phyloP scores from a whole-genome alignment of 2,113 vertebrate genomes.

The Cyanoramphus novaezelandiae region DNA sequence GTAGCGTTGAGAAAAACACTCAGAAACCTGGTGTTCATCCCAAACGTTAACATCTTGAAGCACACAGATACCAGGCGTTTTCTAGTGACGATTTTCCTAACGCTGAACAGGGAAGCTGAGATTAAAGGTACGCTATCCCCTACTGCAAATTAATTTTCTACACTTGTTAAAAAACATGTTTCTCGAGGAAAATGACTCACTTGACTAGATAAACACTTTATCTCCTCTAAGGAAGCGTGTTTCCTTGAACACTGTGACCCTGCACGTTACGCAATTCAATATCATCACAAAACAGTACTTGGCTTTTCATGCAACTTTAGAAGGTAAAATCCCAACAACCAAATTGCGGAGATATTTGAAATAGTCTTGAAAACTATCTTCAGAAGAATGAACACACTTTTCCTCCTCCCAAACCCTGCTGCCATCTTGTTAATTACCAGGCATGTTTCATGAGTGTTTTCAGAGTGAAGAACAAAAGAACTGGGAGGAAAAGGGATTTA shows the following conservation, averaged over 20 bases:
- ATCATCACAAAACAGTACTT: constrained; percentile 40
- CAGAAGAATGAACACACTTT: background rate
- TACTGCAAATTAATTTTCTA: constrained; percentile 72
- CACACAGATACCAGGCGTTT: constrained; percentile 49
- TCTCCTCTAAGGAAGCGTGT: background rate
- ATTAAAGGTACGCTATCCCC: constrained; percentile 58
- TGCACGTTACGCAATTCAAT: background rate
- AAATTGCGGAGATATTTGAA: background rate
- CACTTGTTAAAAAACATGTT: constrained; percentile 59
- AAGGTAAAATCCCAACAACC: constrained; percentile 3
- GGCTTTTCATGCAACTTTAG: background rate
- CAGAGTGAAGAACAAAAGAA: background rate
- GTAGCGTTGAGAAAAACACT: constrained; percentile 10
- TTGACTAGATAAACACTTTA: constrained; percentile 46
- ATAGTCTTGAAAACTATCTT: background rate
- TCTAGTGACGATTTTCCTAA: constrained; percentile 56
- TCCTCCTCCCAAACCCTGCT: background rate
- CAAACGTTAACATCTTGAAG: constrained; percentile 41
- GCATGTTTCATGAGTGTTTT: background rate
- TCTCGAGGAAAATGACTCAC: constrained; percentile 50
- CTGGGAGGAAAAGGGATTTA: background rate
- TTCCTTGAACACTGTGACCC: constrained; percentile 5
- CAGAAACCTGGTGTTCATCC: constrained; percentile 25
- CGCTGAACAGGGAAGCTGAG: constrained; percentile 62
- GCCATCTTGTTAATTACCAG: background rate